Evolutionary conservation across 1,140 invertebrate species (phyloP), one percentile per base, ranked within the genome.

Genomic region (Atta cephalotes): DNA sequence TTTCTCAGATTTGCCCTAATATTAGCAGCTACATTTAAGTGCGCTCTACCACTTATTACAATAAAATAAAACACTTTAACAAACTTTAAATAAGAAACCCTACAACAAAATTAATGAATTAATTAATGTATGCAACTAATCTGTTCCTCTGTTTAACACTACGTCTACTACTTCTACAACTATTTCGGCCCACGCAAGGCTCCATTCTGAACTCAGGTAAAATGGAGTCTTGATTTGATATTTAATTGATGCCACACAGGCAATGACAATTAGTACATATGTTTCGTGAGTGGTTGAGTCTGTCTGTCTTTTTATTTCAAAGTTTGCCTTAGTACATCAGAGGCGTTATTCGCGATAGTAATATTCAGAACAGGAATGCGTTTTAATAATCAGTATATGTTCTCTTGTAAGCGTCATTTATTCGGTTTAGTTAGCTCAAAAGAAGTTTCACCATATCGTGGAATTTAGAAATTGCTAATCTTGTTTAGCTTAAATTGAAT

Each of bases 151-250:
- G 94, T 95, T 95, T 91, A 94, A 93, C 89, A 93, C 94, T 94
- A 94, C 94, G 94, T 93, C 92, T 89, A 92, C 92, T 93, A 93
- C 94, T 94, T 93, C 94, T 93, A 94, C 94, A 91, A 94, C 94
- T 95, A 95, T 95, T 95, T 95, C 87, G 94, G 94, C 93, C 92
- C 92, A 94, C 92, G 92, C 94, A 95, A 95, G 94, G 94, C 94
- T 95, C 94, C 94, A 95, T 95, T 95, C 94, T 95, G 90, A 95
- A 93, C 92, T 95, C 94, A 95, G 94, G 94, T 95, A 95, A 95
- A 95, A 95, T 95, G 94, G 94, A 95, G 94, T 95, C 94, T 95
- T 95, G 94, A 95, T 94, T 92, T 93, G 89, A 93, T 93, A 92
- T 93, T 92, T 92, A 87, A 93, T 92, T 92, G 91, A 92, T 86